Base-by-base conservation (phyloP, 2,888 invertebrate genomes). In the Helleia helle region DNA sequence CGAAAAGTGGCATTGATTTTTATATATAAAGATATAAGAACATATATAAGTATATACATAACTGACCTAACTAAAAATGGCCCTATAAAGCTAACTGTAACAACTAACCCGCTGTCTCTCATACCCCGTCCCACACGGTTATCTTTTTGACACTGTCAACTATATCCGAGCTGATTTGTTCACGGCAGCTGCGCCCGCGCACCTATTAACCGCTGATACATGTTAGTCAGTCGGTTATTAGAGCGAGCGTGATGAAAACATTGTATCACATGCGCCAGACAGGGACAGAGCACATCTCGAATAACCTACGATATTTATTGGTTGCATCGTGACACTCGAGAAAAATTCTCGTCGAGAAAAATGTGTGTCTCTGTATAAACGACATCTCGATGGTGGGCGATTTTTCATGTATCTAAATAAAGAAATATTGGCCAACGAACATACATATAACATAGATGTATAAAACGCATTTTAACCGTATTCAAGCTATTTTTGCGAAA, bases 191-290 rank as follows among this genome's bases (percentile, higher is more conserved):
- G 83, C 80, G 74, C 55, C 68, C 62, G 72, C 83, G 76, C 81
- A 83, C 83, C 83, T 84, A 84, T 84, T 84, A 83, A 83, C 81
- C 84, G 77, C 80, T 83, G 84, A 83, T 83, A 83, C 84, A 84
- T 83, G 84, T 83, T 83, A 80, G 83, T 83, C 83, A 81, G 81
- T 71, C 81, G 81, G 83, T 84, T 83, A 83, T 83, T 84, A 84
- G 84, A 68, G 75, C 52, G 83, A 83, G 71, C 73, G 81, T 79
- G 83, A 84, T 72, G 67, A 71, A 75, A 75, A 68, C 71, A 66
- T 56, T 62, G 61, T 72, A 71, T 67, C 74, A 65, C 69, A 70
- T 67, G 71, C 63, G 76, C 62, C 62, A 66, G 76, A 83, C 77
- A 66, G 80, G 75, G 83, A 81, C 77, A 77, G 74, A 74, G 70